These are phyloP conservation scores for Mormyrus proboscirostris DNA, from an alignment of 2,797 vertebrate genomes.

Conservation along the genomic window DNA sequence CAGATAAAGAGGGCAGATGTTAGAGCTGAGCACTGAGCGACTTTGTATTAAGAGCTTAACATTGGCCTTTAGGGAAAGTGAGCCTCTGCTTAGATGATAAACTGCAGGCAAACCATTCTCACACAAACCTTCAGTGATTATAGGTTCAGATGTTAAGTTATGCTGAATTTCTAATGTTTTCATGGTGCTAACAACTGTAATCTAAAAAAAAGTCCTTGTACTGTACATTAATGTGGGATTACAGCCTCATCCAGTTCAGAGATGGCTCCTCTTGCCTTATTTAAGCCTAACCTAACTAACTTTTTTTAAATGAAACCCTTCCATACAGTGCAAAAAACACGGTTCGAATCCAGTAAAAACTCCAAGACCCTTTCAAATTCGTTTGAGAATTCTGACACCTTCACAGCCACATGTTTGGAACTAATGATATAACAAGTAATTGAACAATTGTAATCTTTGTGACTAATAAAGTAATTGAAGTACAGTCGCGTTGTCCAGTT, in stretches of 20 bases:
- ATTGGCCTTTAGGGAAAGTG: conserved; percentile 43
- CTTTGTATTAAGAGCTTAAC: conserved; percentile 61
- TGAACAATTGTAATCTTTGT: background rate
- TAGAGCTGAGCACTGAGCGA: conserved; percentile 45
- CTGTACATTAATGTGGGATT: background rate
- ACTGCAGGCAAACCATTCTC: background rate
- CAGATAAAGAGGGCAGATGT: conserved; percentile 45
- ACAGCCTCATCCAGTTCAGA: background rate
- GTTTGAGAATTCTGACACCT: background rate
- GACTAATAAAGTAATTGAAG: background rate
- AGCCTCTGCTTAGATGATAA: conserved; percentile 38
- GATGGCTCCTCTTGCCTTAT: background rate
- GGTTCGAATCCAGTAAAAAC: background rate
- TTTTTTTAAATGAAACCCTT: background rate
- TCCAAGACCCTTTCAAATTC: background rate
- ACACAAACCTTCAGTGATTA: background rate
- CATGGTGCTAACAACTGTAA: background rate
- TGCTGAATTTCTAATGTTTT: background rate
- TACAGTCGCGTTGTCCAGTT: background rate
- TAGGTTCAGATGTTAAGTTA: background rate
- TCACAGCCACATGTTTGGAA: background rate
- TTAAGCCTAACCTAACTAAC: background rate
- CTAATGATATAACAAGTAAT: background rate
- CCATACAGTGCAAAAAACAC: background rate
- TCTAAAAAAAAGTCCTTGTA: background rate